Percentiles rank a stretch among this genome's conserved stretches.
phyloP scores from a whole-genome alignment of 2,888 invertebrate genomes.

The Tipula helvola region DNA sequence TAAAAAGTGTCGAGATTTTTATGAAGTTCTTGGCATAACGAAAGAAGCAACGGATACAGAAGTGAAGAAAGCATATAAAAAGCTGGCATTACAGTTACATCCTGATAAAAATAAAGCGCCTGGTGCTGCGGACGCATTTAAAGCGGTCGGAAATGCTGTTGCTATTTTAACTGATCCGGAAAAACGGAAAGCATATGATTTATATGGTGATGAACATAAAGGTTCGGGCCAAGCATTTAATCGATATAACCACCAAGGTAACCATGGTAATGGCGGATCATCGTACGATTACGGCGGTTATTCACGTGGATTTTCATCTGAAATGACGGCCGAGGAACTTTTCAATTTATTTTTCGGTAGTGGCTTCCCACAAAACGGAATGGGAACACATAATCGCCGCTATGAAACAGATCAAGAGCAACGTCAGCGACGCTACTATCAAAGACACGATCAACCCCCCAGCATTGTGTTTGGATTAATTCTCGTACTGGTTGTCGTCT shows the following conservation, averaged over 20 bases:
- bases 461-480: conserved; percentile 44
- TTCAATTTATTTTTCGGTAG: conserved; percentile 98
- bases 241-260: conserved; percentile 12
- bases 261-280: conserved; percentile 18
- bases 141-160: conserved; percentile 71
- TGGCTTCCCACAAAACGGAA: conserved; percentile 41
- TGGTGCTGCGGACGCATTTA: conserved; percentile 70
- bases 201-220: conserved; percentile 42
- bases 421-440: conserved; percentile 13
- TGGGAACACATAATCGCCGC: conserved; percentile 11
- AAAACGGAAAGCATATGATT: conserved; percentile 63
- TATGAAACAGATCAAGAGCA: background rate
- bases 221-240: background rate
- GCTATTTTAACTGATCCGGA: conserved; percentile 59
- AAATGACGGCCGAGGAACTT: conserved; percentile 88
- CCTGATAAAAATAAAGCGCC: conserved; percentile 76
- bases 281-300: conserved; percentile 46
- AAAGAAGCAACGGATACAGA: conserved; percentile 54
- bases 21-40: conserved; percentile 57
- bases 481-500: conserved; percentile 77
- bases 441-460: conserved; percentile 23
- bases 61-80: conserved; percentile 59
- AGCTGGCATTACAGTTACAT: conserved; percentile 65
- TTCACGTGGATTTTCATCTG: conserved; percentile 77
- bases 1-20: conserved; percentile 57